These are phyloP conservation scores for Triplophysa dalaica DNA, from an alignment of 2,113 vertebrate species.

Conservation along the genomic window DNA sequence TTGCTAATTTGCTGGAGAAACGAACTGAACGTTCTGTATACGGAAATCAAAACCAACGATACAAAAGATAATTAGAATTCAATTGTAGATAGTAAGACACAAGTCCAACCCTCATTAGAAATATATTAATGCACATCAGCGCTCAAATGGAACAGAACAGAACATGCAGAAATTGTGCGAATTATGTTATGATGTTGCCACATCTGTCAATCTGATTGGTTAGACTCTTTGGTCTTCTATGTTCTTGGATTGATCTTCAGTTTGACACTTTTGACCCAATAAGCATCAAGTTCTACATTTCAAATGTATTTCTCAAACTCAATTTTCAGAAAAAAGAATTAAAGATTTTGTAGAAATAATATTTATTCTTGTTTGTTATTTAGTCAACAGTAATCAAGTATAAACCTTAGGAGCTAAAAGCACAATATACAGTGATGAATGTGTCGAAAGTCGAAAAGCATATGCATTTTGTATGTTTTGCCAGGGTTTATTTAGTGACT, in stretches of 20 bases:
- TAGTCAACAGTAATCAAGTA: too few species aligned
- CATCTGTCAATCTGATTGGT: neutral
- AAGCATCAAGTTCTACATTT: neutral
- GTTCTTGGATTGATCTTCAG: neutral
- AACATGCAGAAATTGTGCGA: neutral
- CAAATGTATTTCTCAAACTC: too few species aligned
- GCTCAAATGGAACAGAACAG: constrained; percentile 33
- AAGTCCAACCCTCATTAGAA: constrained; percentile 16
- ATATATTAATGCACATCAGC: constrained; percentile 18
- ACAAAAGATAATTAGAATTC: neutral
- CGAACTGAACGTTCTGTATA: neutral
- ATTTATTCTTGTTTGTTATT: too few species aligned
- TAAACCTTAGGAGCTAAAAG: too few species aligned
- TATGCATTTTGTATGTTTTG: neutral
- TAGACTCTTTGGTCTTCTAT: neutral
- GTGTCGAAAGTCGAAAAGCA: too few species aligned
- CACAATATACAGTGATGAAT: too few species aligned
- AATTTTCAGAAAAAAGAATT: too few species aligned
- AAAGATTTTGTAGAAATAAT: too few species aligned
- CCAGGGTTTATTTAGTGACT: neutral
- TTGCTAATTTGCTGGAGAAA: neutral
- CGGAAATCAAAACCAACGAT: neutral
- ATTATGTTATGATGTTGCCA: neutral
- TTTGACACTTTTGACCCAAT: neutral
- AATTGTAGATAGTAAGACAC: neutral